Conservation (phyloP, 2,797 vertebrate species). For the Bradypodion pumilum region DNA sequence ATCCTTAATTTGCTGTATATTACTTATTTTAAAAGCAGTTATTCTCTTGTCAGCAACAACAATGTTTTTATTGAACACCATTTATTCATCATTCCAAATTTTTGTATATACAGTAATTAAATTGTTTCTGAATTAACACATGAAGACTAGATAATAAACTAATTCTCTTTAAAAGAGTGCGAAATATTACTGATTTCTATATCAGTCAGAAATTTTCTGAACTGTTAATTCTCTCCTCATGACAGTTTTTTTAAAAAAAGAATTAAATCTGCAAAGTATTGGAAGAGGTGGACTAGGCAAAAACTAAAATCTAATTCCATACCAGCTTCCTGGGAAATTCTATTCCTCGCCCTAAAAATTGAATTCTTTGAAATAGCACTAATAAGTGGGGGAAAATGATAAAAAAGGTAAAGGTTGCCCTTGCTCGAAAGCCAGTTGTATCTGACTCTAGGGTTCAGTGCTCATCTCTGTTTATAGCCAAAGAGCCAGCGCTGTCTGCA, state of each 20-base stretch:
- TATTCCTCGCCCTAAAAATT: neutral
- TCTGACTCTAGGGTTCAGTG: no score
- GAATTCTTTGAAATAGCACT: neutral
- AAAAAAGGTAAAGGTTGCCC: no score
- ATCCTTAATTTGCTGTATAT: slow-evolving; percentile 78
- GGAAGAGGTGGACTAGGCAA: neutral
- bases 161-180: slow-evolving; percentile 84
- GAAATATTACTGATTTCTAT: slow-evolving; percentile 59
- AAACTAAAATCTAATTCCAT: neutral
- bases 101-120: slow-evolving; percentile 93
- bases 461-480: no score
- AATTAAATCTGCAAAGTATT: neutral
- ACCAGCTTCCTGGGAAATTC: neutral
- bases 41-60: slow-evolving; percentile 80
- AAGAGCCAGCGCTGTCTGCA: no score
- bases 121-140: slow-evolving; percentile 91
- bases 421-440: no score
- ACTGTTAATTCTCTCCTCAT: neutral
- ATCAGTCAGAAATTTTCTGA: slow-evolving; percentile 38
- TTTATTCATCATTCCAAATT: slow-evolving; percentile 96
- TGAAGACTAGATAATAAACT: slow-evolving; percentile 91
- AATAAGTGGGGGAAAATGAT: neutral
- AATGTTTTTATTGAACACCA: slow-evolving; percentile 81
- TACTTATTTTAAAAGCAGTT: slow-evolving; percentile 75
- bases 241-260: neutral